Conservation (phyloP, 2,888 invertebrate species). For the Sminthurinus aureus region DNA sequence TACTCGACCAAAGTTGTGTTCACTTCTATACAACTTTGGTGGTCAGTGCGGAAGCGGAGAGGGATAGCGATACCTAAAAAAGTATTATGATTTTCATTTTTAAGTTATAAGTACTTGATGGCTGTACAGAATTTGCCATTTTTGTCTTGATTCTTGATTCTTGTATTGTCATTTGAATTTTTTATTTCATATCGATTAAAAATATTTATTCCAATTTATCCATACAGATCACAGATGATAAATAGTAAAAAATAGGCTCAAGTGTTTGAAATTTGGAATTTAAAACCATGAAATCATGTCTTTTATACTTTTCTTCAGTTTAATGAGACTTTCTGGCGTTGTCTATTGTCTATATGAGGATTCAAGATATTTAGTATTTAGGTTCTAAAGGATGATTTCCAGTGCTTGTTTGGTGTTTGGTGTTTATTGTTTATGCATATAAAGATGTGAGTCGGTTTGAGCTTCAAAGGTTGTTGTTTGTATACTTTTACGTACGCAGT, state of each 20-base stretch:
- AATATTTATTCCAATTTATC: neutral
- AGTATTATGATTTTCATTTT: neutral
- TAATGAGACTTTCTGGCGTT: neutral
- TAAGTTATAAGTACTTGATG: neutral
- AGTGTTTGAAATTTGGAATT: neutral
- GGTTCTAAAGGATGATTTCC: no score
- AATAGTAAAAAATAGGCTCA: no score
- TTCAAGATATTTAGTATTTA: no score
- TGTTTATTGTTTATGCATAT: neutral
- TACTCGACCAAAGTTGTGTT: no score
- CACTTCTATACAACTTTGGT: neutral
- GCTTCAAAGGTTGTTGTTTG: neutral
- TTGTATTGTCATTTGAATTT: neutral
- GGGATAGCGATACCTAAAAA: no score
- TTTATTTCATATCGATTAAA: neutral
- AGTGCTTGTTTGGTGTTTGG: no score
- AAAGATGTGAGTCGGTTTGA: neutral
- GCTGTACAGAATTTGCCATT: neutral
- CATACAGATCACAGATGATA: no score
- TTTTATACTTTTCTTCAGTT: neutral
- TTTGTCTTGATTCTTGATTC: neutral
- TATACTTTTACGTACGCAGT: neutral
- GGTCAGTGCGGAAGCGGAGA: neutral
- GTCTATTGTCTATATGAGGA: neutral
- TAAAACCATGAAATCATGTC: neutral